phyloP scores from a whole-genome alignment of 1,140 invertebrate genomes.

The Hetaerina americana region DNA sequence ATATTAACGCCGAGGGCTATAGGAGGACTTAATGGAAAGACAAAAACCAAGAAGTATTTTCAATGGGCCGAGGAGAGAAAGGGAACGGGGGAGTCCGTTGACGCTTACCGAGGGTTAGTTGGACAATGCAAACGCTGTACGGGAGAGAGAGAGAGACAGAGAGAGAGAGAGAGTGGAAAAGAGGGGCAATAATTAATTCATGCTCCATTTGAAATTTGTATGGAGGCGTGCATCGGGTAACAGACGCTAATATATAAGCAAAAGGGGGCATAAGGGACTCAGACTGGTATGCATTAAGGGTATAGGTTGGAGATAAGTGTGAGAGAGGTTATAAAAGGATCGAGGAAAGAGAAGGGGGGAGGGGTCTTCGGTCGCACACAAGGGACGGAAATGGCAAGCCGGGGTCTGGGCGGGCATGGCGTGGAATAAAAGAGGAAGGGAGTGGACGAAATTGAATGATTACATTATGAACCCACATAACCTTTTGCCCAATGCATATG shows the following conservation, averaged over 20 bases:
- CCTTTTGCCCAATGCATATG: not conserved
- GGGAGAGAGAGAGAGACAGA: not conserved
- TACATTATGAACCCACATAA: not conserved
- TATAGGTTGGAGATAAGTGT: not conserved
- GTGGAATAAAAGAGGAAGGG: not conserved
- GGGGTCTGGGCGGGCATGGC: not conserved
- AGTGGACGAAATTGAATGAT: not conserved
- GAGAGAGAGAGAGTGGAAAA: not conserved
- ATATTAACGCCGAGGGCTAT: too few species aligned
- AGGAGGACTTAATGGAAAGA: too few species aligned
- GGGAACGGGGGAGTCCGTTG: not conserved
- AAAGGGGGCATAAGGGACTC: not conserved
- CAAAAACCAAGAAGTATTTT: too few species aligned
- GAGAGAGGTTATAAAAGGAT: not conserved
- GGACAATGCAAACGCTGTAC: too few species aligned
- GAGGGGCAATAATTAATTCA: not conserved
- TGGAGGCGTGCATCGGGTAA: not conserved
- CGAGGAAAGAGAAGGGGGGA: not conserved
- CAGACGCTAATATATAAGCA: not conserved
- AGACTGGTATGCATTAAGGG: too few species aligned
- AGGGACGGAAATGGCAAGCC: too few species aligned
- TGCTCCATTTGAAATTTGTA: not conserved
- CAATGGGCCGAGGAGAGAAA: not conserved
- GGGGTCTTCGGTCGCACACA: too few species aligned
- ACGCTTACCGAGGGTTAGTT: too few species aligned